phyloP scores from a whole-genome alignment of 2,888 invertebrate species.

The Protonemura montana region DNA sequence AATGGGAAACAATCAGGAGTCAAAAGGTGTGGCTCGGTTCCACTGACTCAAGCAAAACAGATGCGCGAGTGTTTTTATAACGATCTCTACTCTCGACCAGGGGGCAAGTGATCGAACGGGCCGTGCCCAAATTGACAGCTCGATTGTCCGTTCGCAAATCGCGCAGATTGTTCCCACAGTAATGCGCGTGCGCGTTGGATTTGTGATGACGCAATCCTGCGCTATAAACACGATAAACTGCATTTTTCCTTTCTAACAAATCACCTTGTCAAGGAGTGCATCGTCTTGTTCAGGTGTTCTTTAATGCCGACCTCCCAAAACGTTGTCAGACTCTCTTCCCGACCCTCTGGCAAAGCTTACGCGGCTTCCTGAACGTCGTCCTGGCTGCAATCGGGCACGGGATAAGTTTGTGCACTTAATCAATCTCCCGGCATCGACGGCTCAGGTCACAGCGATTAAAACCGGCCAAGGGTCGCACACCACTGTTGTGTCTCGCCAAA shows the following conservation, averaged over 20 bases:
- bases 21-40: conserved; percentile 23
- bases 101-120: neutral
- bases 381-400: too few relatives aligned
- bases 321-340: neutral
- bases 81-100: neutral
- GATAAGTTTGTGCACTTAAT: neutral
- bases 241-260: neutral
- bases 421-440: neutral
- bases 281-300: too few relatives aligned
- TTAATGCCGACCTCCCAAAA: too few relatives aligned
- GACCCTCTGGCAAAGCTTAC: neutral
- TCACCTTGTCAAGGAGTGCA: neutral
- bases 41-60: neutral
- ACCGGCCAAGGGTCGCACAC: neutral
- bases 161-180: neutral
- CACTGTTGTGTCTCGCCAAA: too few relatives aligned
- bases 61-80: neutral
- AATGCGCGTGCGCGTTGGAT: neutral
- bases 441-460: neutral
- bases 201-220: neutral
- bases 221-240: neutral
- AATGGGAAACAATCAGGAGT: conserved; percentile 40
- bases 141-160: neutral
- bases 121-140: neutral
- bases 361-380: too few relatives aligned